Evolutionary conservation across 2,113 vertebrate genomes (phyloP), one percentile per base, ranked within the genome.

Genomic region (Chlorodrepanis virens): DNA sequence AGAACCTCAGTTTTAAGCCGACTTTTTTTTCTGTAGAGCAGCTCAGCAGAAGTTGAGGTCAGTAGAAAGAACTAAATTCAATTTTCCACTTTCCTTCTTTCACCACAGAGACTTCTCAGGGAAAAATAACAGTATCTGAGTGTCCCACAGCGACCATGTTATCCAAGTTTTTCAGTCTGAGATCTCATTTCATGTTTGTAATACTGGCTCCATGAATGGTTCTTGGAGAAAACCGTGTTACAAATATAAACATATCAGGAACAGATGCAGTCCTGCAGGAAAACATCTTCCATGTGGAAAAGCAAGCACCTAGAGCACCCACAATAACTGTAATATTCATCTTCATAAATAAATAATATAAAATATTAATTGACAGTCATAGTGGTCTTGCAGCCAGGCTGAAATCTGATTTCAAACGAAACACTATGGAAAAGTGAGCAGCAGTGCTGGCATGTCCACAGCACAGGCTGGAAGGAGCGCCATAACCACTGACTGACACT

Each of bases 81-180:
- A 27, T 72, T 95, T 97, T 90, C 61, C 35, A 77, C 75, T 76
- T n/a, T 59, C 60, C 54, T 82, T 17, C 22, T 85, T 94, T 94
- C 50, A 89, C 54, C 45, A 72, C 18, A 68, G 31, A 76, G 40
- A 31, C 2, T 53, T 83, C 83, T 50, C 11, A 3, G 0, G 12
- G 27, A 60, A 67, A 91, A 94, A 52, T 52, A 79, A 75, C 20
- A 68, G 31, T 53, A 79, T 79, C 28, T 29, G 49, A 75, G 57
- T 63, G 72, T 85, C 70, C 83, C 54, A 79, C 20, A 76, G 69
- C 2, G 16, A 61, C 59, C 13, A 20, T 0, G 5, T 27, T 68
- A 71, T 57, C 81, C 89, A 93, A 64, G 40, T 49, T 89, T 87
- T 93, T 93, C 77, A 76, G 42, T 57, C 63, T 53, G 70, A 88